Evolutionary conservation across 1,140 invertebrate genomes (phyloP).

Genomic region (Drosophila nigromelanica): DNA sequence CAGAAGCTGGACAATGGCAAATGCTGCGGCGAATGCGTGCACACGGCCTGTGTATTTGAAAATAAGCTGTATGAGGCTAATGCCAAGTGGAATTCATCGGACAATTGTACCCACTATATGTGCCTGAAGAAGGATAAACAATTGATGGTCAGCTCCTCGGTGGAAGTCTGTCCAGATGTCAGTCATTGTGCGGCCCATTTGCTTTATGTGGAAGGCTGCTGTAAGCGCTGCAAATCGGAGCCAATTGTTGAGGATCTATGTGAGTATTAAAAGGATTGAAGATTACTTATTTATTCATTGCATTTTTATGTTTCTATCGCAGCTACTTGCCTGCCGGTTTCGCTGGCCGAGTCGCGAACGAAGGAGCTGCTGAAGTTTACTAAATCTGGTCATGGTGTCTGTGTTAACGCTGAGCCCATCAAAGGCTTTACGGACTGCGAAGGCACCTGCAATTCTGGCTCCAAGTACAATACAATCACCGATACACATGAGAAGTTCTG

Average conservation of each 20-base stretch:
- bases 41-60: constrained; percentile 87
- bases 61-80: constrained; percentile 85
- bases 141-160: constrained; percentile 85
- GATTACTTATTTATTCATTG: not conserved
- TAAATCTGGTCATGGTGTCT: constrained; percentile 85
- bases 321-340: constrained; percentile 86
- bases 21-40: constrained; percentile 90
- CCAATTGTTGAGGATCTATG: constrained; percentile 83
- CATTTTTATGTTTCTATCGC: constrained; percentile 28
- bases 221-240: constrained; percentile 86
- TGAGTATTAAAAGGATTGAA: constrained; percentile 26
- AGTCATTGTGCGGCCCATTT: constrained; percentile 85
- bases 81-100: constrained; percentile 86
- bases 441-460: constrained; percentile 88
- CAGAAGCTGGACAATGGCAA: constrained; percentile 65
- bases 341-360: constrained; percentile 85
- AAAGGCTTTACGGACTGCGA: constrained; percentile 87
- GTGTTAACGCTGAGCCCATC: constrained; percentile 86
- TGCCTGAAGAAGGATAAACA: constrained; percentile 65
- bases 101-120: constrained; percentile 87
- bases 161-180: constrained; percentile 87
- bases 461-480: constrained; percentile 85
- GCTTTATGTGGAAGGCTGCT: constrained; percentile 86
- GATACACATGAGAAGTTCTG: constrained; percentile 77
- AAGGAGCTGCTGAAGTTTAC: constrained; percentile 85